A percentile compares a stretch with the other conserved stretches of the same genome.
phyloP scores from a whole-genome alignment of 2,888 invertebrate genomes.

The Megamerina dolium region DNA sequence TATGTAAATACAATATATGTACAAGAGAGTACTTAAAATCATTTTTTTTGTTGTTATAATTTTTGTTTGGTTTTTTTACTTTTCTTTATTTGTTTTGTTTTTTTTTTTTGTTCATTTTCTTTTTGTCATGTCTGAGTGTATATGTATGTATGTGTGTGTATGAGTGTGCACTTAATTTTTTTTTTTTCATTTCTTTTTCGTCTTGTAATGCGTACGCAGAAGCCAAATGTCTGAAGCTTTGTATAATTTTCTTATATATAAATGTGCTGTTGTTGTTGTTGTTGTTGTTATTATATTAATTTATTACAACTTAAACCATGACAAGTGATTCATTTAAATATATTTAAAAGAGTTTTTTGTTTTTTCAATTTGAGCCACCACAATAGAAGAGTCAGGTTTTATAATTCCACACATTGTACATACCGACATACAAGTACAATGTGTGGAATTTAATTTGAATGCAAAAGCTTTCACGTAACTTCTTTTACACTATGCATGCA shows the following conservation, averaged over 20 bases:
- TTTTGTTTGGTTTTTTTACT: slow-evolving; percentile 11
- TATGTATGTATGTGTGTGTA: neutral
- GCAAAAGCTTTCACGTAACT: slow-evolving; percentile 42
- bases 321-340: slow-evolving; percentile 15
- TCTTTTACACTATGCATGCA: too few relatives aligned
- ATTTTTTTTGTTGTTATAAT: slow-evolving; percentile 5
- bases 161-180: too few relatives aligned
- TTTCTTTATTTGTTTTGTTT: slow-evolving; percentile 1
- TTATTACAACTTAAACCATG: slow-evolving; percentile 2
- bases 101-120: slow-evolving; percentile 6
- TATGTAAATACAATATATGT: too few relatives aligned
- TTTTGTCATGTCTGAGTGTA: neutral
- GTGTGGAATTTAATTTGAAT: too few relatives aligned
- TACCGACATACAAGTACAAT: too few relatives aligned
- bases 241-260: neutral
- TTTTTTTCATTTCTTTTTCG: too few relatives aligned
- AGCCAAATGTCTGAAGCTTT: neutral
- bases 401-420: too few relatives aligned
- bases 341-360: too few relatives aligned
- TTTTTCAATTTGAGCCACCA: too few relatives aligned
- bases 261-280: neutral
- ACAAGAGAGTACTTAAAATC: too few relatives aligned
- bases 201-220: neutral
- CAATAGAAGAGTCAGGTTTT: too few relatives aligned
- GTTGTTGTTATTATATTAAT: too few relatives aligned